Percentiles rank a stretch among this genome's conserved stretches.
These are phyloP conservation scores for Lepeophtheirus nordmannii DNA, from an alignment of 2,888 invertebrate genomes.

Conservation along the genomic window DNA sequence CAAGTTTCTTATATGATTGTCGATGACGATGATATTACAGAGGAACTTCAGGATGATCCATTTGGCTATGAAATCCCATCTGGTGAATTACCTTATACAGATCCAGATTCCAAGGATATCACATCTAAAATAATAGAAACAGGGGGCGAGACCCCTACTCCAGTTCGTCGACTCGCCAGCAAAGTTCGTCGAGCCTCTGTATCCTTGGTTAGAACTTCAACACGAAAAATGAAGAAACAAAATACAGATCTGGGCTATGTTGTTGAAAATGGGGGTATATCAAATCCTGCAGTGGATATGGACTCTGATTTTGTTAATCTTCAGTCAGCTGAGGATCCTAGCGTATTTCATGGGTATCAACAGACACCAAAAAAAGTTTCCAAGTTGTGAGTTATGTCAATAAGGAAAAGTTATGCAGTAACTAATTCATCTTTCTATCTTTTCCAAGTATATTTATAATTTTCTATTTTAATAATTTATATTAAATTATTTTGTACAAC, in stretches of 20 bases:
- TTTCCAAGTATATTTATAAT: no score
- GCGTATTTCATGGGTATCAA: not conserved
- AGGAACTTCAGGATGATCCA: constrained; percentile 24
- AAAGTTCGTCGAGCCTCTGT: constrained; percentile 7
- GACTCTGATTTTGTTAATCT: not conserved
- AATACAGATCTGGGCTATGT: not conserved
- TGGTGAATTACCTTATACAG: constrained; percentile 12
- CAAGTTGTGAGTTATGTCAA: not conserved
- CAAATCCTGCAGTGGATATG: not conserved
- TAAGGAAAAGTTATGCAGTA: no score
- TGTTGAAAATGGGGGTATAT: not conserved
- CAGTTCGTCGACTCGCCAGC: constrained; percentile 1
- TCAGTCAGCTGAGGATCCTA: not conserved
- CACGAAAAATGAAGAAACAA: not conserved
- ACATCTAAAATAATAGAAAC: constrained; percentile 4
- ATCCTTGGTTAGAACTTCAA: not conserved
- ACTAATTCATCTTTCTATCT: no score
- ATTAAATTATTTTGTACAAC: no score
- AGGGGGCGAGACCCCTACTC: not conserved
- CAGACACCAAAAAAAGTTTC: not conserved
- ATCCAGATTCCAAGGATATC: not conserved
- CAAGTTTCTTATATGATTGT: constrained; percentile 87
- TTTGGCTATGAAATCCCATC: constrained; percentile 20
- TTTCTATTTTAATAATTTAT: no score
- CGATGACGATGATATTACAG: constrained; percentile 44